phyloP scores from a whole-genome alignment of 1,140 invertebrate genomes.

The Teleogryllus occipitalis region DNA sequence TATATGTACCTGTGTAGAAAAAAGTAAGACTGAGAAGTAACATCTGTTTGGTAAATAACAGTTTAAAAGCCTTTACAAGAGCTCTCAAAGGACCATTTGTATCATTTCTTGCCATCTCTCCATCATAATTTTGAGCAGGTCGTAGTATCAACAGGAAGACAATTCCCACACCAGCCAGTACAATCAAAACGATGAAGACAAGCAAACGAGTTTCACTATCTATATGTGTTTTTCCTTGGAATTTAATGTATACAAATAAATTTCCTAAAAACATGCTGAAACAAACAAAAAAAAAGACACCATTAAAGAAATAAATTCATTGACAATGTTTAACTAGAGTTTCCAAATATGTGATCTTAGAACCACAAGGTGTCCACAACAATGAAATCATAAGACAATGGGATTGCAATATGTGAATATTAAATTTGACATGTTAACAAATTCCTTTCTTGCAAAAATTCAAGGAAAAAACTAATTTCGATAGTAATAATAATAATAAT shows the following conservation, averaged over 20 bases:
- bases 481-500: too few species aligned
- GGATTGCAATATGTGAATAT: too few species aligned
- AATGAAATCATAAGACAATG: too few species aligned
- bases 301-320: too few species aligned
- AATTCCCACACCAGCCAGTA: slow-evolving; percentile 57
- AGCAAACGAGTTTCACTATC: slow-evolving; percentile 54
- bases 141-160: slow-evolving; percentile 57
- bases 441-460: too few species aligned
- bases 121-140: slow-evolving; percentile 39
- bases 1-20: slow-evolving; percentile 69
- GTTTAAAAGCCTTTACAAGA: slow-evolving; percentile 58
- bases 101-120: slow-evolving; percentile 42
- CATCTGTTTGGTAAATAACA: slow-evolving; percentile 79
- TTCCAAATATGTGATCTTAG: too few species aligned
- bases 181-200: slow-evolving; percentile 65
- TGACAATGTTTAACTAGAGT: too few species aligned
- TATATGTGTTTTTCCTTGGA: slow-evolving; percentile 61
- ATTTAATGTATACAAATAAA: slow-evolving; percentile 84
- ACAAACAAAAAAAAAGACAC: slow-evolving; percentile 28
- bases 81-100: slow-evolving; percentile 53
- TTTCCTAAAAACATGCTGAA: slow-evolving; percentile 88
- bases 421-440: too few species aligned
- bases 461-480: too few species aligned
- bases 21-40: slow-evolving; percentile 75
- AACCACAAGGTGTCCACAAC: too few species aligned